These are phyloP conservation scores for Homarus gammarus DNA, from an alignment of 2,888 invertebrate species.

Conservation along the genomic window DNA sequence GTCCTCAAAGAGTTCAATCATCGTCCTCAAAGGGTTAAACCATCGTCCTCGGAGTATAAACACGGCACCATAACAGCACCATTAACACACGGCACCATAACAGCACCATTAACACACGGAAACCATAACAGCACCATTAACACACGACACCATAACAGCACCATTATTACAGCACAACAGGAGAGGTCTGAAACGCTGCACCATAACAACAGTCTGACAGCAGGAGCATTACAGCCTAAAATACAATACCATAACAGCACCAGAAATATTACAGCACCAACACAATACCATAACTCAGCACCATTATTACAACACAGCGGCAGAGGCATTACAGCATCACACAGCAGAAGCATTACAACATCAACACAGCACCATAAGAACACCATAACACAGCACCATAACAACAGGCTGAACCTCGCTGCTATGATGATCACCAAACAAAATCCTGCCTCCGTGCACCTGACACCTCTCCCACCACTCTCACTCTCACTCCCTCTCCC, in stretches of 20 bases:
- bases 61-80: no score
- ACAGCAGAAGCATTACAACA: neutral
- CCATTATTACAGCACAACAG: neutral
- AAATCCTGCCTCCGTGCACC: neutral
- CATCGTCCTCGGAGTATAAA: no score
- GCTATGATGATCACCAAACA: slow-evolving; percentile 8
- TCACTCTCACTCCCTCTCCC: neutral
- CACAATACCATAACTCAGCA: no score
- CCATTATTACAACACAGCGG: neutral
- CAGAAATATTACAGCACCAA: neutral
- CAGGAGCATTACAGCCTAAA: neutral
- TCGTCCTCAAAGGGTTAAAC: no score
- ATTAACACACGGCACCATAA: neutral
- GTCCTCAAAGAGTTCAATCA: no score
- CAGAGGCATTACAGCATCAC: neutral
- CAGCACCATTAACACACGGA: no score
- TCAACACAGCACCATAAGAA: neutral
- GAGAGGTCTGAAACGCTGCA: neutral
- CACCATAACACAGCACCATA: neutral
- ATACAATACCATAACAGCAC: neutral
- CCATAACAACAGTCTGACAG: neutral
- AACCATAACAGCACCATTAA: neutral
- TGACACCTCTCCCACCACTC: slow-evolving; percentile 7
- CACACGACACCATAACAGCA: neutral
- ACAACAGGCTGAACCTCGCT: neutral